These are phyloP conservation scores for Leptocoma aspasia DNA, from an alignment of 2,113 vertebrate species.

Conservation along the genomic window DNA sequence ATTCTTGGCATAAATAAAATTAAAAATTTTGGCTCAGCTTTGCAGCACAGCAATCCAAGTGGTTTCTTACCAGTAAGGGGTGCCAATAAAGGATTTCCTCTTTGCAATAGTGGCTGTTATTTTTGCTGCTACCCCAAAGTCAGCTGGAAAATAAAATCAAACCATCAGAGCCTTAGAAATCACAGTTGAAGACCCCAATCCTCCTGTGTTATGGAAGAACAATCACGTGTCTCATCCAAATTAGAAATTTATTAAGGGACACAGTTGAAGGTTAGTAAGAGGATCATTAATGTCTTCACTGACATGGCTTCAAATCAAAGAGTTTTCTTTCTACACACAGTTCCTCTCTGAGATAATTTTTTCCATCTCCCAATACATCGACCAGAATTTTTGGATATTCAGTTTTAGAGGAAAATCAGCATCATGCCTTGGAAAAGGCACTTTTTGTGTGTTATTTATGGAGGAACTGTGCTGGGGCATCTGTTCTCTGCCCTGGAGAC, in stretches of 20 bases:
- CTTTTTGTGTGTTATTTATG: not conserved
- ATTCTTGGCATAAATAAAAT: not conserved
- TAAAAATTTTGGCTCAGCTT: not conserved
- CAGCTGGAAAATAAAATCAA: conserved; percentile 77
- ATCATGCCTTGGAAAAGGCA: not conserved
- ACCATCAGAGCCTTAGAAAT: not conserved
- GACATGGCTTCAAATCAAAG: not conserved
- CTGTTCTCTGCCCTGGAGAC: not conserved
- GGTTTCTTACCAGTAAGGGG: conserved; percentile 91
- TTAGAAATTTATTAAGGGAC: not conserved
- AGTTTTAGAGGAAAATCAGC: not conserved
- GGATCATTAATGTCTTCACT: not conserved
- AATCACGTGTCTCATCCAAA: not conserved
- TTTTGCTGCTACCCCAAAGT: conserved; percentile 98
- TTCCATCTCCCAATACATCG: not conserved
- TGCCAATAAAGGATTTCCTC: conserved; percentile 98
- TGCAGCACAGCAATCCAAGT: not conserved
- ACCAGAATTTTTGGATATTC: not conserved
- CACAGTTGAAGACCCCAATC: not conserved
- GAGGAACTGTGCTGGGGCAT: not conserved
- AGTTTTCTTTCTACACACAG: not conserved
- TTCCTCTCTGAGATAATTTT: not conserved
- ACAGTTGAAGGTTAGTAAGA: not conserved
- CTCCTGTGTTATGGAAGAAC: not conserved
- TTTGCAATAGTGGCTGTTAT: conserved; percentile 99